A percentile compares a stretch with the other conserved stretches of the same genome.
Evolutionary conservation across 2,797 vertebrate genomes (phyloP).

Genomic region (Chrysolophus pictus): DNA sequence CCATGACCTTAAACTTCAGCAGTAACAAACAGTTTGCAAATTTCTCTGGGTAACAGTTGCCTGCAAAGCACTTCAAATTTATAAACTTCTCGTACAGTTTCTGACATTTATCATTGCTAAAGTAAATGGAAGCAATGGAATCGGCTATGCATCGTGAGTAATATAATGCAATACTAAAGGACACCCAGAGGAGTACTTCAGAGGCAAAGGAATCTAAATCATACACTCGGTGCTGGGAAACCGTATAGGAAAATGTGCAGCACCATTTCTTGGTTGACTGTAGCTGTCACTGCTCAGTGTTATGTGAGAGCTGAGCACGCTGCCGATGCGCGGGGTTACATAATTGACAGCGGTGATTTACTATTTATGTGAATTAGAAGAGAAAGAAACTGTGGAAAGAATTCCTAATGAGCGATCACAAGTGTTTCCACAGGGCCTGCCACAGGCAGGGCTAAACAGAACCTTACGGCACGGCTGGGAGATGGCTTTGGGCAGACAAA

Average conservation of each 20-base stretch:
- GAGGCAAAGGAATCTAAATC: conserved; percentile 62
- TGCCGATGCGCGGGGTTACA: neutral
- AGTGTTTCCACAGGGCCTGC: neutral
- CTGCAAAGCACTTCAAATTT: conserved; percentile 62
- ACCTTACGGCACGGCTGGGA: neutral
- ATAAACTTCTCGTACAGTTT: conserved; percentile 45
- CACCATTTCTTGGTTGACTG: conserved; percentile 19
- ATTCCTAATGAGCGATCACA: conserved; percentile 47
- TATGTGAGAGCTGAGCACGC: neutral
- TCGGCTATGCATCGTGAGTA: conserved; percentile 63
- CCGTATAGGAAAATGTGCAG: conserved; percentile 38
- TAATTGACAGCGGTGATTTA: conserved; percentile 15
- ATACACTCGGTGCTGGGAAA: conserved; percentile 48
- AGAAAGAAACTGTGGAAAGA: conserved; percentile 17
- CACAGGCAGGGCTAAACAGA: neutral
- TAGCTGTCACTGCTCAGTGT: conserved; percentile 30
- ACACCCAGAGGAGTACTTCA: conserved; percentile 67
- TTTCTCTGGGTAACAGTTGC: conserved; percentile 55
- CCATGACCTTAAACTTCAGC: neutral
- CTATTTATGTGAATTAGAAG: neutral
- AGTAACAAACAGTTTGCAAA: conserved; percentile 38
- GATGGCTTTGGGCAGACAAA: neutral
- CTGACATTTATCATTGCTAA: conserved; percentile 68
- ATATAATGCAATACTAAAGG: conserved; percentile 69
- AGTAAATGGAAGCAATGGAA: conserved; percentile 71